Percentiles rank a stretch among this genome's conserved stretches.
These are phyloP conservation scores for Drosophila pachea DNA, from an alignment of 1,140 invertebrate species.

Conservation along the genomic window DNA sequence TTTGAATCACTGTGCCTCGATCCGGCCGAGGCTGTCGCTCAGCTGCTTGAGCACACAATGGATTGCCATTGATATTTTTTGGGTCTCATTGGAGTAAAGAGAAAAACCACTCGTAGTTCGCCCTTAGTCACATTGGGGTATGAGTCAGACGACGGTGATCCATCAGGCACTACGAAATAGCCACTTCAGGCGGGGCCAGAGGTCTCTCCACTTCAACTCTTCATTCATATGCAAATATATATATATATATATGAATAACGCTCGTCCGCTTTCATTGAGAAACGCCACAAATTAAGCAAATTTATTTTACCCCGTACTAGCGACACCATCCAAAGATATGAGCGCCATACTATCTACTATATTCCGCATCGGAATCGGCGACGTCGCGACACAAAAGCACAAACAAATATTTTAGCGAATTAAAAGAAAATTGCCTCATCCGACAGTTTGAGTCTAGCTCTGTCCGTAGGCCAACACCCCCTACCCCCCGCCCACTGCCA, in stretches of 20 bases:
- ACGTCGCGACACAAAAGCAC: conserved; percentile 51
- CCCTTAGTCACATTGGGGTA: conserved; percentile 56
- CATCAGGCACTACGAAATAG: conserved; percentile 18
- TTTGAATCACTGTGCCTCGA: conserved; percentile 24
- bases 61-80: conserved; percentile 67
- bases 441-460: conserved; percentile 39
- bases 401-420: conserved; percentile 74
- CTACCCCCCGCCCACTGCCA: conserved; percentile 6
- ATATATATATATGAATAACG: conserved; percentile 29
- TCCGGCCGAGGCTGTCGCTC: conserved; percentile 28
- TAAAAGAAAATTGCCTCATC: conserved; percentile 75
- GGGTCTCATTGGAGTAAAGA: conserved; percentile 29
- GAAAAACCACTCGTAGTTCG: conserved; percentile 34
- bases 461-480: too few relatives aligned
- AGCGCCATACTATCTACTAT: conserved; percentile 21
- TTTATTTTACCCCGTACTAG: conserved; percentile 54
- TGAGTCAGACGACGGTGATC: conserved; percentile 46
- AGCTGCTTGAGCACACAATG: conserved; percentile 57
- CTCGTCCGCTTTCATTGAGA: conserved; percentile 63
- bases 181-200: conserved; percentile 13
- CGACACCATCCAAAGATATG: conserved; percentile 15
- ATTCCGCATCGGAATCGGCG: conserved; percentile 34
- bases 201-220: conserved; percentile 1
- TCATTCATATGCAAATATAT: conserved; percentile 60
- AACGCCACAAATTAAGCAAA: conserved; percentile 67